Base-by-base conservation (phyloP, 2,113 vertebrate genomes). In the Myrmophylax atrothorax region DNA sequence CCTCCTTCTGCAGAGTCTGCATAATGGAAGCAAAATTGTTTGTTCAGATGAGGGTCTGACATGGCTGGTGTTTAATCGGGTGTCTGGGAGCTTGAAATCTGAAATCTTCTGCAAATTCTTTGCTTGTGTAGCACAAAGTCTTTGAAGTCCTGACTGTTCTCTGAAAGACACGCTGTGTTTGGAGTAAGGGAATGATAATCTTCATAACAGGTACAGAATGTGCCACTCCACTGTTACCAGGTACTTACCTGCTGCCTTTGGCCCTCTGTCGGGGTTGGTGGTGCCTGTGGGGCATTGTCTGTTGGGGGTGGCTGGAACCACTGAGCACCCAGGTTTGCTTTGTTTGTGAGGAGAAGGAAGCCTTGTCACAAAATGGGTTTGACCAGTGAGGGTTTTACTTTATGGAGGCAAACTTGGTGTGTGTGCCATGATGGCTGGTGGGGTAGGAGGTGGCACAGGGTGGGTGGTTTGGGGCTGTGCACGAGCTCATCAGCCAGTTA, bases 401-500 rank as follows among this genome's bases (percentile, higher is more conserved):
- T 37, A 10, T 55, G 46, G 55, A 69, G 56, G 44, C 20, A 16
- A 25, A 55, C 31, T 52, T 6, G 52, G 10, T 40, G 33, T n/a
- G 4, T 17, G 49, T 62, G 50, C 35, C 19, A 0, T 14, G 37
- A 37, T 10, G 40, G 47, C 25, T 17, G 58, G 31, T 3, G 44
- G 53, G 24, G 59, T 44, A 63, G 4, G 53, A 64, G 67, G 9
- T 6, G 12, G 49, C 14, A 5, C 40, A 20, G 33, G 1, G 47
- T 60, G 89, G 29, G 40, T 80, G 40, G 9, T 62, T 53, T 86
- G 81, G 50, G 58, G 68, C 68, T 77, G 12, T 10, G 40, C 47
- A 8, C 0, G 0, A 52, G 44, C 44, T 80, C n/a, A 29, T 50
- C 59, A 44, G 42, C 25, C 38, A 29, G 26, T 42, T 60, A 28